Conservation (phyloP, 2,888 invertebrate genomes). For the Fabriciana adippe region DNA sequence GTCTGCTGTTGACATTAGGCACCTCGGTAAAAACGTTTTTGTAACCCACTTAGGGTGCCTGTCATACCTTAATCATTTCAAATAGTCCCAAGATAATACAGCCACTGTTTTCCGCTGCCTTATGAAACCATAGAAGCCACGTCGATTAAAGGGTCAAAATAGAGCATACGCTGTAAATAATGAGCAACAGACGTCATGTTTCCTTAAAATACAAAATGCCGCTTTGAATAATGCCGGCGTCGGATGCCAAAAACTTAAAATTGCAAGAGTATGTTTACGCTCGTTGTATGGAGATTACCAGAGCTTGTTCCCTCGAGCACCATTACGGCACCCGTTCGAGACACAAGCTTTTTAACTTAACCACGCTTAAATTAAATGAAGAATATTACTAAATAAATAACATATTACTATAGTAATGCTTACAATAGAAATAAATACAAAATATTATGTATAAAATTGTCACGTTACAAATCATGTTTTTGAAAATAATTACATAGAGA, state of each 20-base stretch:
- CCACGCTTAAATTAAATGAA: conserved; percentile 42
- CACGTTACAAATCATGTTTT: too few relatives aligned
- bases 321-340: conserved; percentile 41
- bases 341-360: conserved; percentile 46
- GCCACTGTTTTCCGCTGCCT: background rate
- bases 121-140: background rate
- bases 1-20: conserved; percentile 27
- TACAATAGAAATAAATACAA: conserved; percentile 13
- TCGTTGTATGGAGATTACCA: conserved; percentile 41
- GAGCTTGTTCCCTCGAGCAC: conserved; percentile 42
- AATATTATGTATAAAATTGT: background rate
- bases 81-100: conserved; percentile 19
- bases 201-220: conserved; percentile 45
- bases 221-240: conserved; percentile 46
- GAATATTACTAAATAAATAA: conserved; percentile 41
- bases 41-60: background rate
- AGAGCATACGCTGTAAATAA: conserved; percentile 11
- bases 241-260: conserved; percentile 47
- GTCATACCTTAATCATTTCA: conserved; percentile 16
- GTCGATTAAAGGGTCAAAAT: conserved; percentile 40
- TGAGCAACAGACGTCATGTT: conserved; percentile 16
- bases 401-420: conserved; percentile 13
- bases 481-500: too few relatives aligned
- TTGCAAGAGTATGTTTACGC: conserved; percentile 48
- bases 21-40: conserved; percentile 21